Base-by-base conservation (phyloP, 2,113 vertebrate species). In the Gnathonemus echidnorhynchus region DNA sequence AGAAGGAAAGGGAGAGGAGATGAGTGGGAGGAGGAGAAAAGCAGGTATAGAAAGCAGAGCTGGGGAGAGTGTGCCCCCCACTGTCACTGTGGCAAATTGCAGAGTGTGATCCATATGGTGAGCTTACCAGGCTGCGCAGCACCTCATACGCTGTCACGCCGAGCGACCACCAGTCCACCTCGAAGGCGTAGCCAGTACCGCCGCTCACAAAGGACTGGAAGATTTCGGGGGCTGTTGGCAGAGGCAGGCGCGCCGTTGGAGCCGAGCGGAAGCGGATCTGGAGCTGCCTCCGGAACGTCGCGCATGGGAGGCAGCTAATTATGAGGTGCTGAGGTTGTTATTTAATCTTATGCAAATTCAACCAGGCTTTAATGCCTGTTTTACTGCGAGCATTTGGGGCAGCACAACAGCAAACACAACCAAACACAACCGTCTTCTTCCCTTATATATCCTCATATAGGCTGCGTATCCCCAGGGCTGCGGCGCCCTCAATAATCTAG, bases 81-180 rank as follows among this genome's bases (percentile, higher is more conserved):
- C 80, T 24, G 42, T 46, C 58, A 9, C 9, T 66, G 58, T 27
- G 58, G 58, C 24, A n/a, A 66, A 66, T 10, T 66, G 58, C 58
- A 66, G 8, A 11, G 39, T 3, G n/a, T 86, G 42, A 21, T 21
- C 19, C 35, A 84, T 48, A 17, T 2, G 74, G 45, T 9, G 39
- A 31, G 24, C 17, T 94, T 93, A 99, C 98, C 98, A 98, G 99
- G 95, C 98, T 97, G 77, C 98, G 96, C 42, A 99, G 97, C 89
- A 99, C 97, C 90, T 99, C 98, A 0, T 97, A 99, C 27, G 96
- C 95, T 31, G 98, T 98, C 93, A 99, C 96, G 10, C 98, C 98
- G 89, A 99, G 93, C 0, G 98, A 99, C 98, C 98, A 99, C 98
- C 98, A 99, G 93, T 99, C 98, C 35, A 99, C 98, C 90, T 99